Percentiles rank a stretch among this genome's conserved stretches.
Evolutionary conservation across 2,888 invertebrate genomes (phyloP).

Genomic region (Phyto melanocephala): DNA sequence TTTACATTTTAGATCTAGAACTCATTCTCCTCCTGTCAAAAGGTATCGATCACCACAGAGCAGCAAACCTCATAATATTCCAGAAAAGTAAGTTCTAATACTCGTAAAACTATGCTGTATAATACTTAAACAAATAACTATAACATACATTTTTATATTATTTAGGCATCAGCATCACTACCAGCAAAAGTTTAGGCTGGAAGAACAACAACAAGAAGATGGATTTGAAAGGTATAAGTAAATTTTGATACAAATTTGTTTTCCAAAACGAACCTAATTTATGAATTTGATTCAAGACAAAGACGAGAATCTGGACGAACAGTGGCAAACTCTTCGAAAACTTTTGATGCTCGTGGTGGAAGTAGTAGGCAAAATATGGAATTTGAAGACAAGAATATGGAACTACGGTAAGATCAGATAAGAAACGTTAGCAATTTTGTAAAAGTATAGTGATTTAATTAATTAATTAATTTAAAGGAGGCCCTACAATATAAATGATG

Average conservation of each 20-base stretch:
- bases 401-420: conserved; percentile 33
- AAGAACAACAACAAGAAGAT: conserved; percentile 48
- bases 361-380: conserved; percentile 34
- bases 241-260: neutral
- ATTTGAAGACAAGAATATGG: conserved; percentile 44
- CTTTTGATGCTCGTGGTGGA: conserved; percentile 50
- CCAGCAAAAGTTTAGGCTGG: conserved; percentile 42
- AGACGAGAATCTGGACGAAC: conserved; percentile 37
- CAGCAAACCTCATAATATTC: conserved; percentile 66
- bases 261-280: neutral
- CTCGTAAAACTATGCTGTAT: too few species aligned
- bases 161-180: conserved; percentile 55
- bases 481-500: conserved; percentile 57
- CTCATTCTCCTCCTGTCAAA: conserved; percentile 69
- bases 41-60: conserved; percentile 70
- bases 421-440: neutral
- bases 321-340: conserved; percentile 27
- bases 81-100: conserved; percentile 66
- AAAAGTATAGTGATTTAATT: neutral
- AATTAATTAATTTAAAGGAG: conserved; percentile 37
- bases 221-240: conserved; percentile 35
- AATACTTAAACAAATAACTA: neutral
- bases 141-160: neutral
- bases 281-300: conserved; percentile 14
- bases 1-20: conserved; percentile 68